A percentile compares a stretch with the other conserved stretches of the same genome.
phyloP scores from a whole-genome alignment of 1,140 invertebrate species.

The Popillia japonica region DNA sequence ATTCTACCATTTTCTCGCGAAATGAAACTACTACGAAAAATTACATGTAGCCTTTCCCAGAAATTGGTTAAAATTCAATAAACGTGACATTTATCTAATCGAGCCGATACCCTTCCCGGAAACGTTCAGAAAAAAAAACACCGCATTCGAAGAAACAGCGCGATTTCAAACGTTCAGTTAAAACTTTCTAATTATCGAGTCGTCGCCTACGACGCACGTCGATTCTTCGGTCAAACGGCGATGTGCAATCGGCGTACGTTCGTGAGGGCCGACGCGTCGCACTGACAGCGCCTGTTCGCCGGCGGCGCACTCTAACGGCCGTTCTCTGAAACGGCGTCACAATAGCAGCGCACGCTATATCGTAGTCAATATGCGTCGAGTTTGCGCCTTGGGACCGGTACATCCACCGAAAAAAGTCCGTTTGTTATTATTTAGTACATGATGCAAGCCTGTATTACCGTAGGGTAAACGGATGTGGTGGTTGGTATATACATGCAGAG shows the following conservation, averaged over 20 bases:
- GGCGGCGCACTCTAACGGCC: not conserved
- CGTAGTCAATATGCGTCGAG: constrained; percentile 18
- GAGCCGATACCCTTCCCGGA: not conserved
- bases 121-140: not conserved
- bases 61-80: too few relatives aligned
- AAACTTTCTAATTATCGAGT: constrained; percentile 15
- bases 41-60: too few relatives aligned
- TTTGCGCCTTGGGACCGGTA: constrained; percentile 30
- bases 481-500: not conserved
- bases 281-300: not conserved
- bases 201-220: constrained; percentile 18
- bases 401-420: constrained; percentile 25
- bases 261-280: not conserved
- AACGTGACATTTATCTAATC: not conserved
- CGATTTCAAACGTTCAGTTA: not conserved
- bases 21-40: too few relatives aligned
- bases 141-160: not conserved
- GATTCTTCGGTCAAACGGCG: constrained; percentile 12
- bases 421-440: constrained; percentile 33
- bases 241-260: constrained; percentile 16
- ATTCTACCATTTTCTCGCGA: too few relatives aligned
- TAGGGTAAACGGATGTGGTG: constrained; percentile 14
- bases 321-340: not conserved
- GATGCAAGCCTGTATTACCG: constrained; percentile 20
- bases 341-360: constrained; percentile 18